Base-by-base conservation (phyloP, 2,888 invertebrate genomes). In the Metacarcinus magister region DNA sequence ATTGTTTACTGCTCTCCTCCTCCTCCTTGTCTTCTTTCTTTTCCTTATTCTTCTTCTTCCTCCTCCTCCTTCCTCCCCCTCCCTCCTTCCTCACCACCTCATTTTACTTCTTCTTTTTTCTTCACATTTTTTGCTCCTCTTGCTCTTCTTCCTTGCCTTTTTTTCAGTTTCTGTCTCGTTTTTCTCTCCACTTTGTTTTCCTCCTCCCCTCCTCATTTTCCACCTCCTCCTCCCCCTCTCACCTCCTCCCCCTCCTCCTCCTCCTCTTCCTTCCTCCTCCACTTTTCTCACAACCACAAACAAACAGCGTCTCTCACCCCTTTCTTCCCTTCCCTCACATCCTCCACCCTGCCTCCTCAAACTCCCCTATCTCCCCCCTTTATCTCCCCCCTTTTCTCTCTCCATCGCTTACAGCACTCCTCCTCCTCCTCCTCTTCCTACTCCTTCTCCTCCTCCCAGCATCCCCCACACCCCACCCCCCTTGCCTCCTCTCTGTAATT, bases 401-500 rank as follows among this genome's bases (percentile, higher is more conserved):
- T 67, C 67, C 67, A 67, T 23, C 67, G n/a, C 67, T 67, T 67
- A 19, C 67, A 67, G 67, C 4, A 19, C 67, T 23, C 67, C 67
- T n/a, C 16, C 23, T 54, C 54, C 89, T 32, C 46, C 8, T 23
- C 39, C 67, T 44, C 75, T 39, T 19, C 46, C 46, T 87, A 32
- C 32, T 44, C 43, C 32, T 28, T 23, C 75, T 28, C 39, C 93
- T 8, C 89, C 19, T 91, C 28, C 43, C 16, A 23, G 23, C 90
- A 0, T 60, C 32, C 2, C 46, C 89, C 32, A 82, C n/a, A 13
- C 89, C 60, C 48, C 54, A 54, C 43, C 19, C 32, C 28, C 60
- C 94, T 44, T 91, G 90, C 60, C n/a, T n/a, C 67, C 43, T 93
- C 95, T 92, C 95, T 95, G 95, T 95, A 95, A 95, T 95, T 95